Conservation (phyloP, 2,888 invertebrate species). For the Pilophorus perplexus region DNA sequence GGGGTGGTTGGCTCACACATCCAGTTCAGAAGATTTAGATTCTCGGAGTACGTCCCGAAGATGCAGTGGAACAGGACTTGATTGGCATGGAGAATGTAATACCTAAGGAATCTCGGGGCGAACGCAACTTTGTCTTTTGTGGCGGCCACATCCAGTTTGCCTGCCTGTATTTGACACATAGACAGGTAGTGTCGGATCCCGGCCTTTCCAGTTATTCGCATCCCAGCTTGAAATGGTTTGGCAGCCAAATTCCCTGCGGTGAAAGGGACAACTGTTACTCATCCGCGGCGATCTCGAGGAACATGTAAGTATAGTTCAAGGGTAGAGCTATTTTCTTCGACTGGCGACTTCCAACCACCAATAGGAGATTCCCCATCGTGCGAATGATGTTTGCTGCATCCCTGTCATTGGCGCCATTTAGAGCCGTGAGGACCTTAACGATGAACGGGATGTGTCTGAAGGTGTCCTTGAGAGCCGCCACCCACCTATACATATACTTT, state of each 20-base stretch:
- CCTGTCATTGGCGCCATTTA: not conserved
- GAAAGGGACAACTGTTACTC: too few relatives aligned
- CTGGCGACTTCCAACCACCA: not conserved
- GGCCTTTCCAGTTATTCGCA: too few relatives aligned
- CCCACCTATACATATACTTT: not conserved
- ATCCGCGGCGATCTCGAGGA: too few relatives aligned
- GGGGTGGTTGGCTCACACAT: not conserved
- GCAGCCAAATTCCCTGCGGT: too few relatives aligned
- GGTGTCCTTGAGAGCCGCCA: not conserved
- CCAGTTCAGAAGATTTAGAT: not conserved
- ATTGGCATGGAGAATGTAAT: not conserved
- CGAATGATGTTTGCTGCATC: not conserved
- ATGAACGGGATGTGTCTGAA: not conserved
- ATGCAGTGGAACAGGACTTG: slow-evolving; percentile 1
- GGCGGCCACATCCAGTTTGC: too few relatives aligned
- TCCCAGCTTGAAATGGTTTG: too few relatives aligned
- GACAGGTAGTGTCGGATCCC: too few relatives aligned
- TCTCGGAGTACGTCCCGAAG: not conserved
- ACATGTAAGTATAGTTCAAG: too few relatives aligned
- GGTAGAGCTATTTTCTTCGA: not conserved
- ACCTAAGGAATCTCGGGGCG: not conserved
- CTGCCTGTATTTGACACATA: too few relatives aligned
- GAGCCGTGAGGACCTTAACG: not conserved
- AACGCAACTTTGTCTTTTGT: too few relatives aligned
- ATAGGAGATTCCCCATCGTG: not conserved